These are phyloP conservation scores for Oreochromis niloticus DNA, from an alignment of 2,113 vertebrate species.

Conservation along the genomic window DNA sequence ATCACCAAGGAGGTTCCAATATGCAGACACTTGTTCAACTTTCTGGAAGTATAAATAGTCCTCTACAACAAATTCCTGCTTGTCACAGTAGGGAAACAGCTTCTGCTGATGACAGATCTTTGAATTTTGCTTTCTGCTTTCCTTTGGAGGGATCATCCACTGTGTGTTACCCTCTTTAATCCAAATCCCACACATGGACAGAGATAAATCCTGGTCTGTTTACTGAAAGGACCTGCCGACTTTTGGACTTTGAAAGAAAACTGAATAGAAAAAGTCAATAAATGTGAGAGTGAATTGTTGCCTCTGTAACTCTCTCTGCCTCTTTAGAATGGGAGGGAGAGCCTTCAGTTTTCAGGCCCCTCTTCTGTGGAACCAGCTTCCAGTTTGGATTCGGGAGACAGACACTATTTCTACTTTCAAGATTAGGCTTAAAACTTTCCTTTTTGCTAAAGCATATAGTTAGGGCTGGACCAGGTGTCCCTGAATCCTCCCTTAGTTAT, in stretches of 20 bases:
- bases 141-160: neutral
- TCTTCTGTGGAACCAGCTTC: too few species aligned
- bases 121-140: neutral
- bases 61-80: neutral
- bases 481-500: too few species aligned
- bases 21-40: neutral
- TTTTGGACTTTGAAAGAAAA: neutral
- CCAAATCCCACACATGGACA: neutral
- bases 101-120: neutral
- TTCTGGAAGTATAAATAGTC: neutral
- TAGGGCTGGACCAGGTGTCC: too few species aligned
- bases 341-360: too few species aligned
- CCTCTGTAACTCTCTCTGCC: neutral
- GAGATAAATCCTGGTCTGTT: neutral
- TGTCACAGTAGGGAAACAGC: neutral
- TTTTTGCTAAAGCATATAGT: too few species aligned
- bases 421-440: too few species aligned
- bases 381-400: too few species aligned
- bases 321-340: too few species aligned
- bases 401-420: too few species aligned
- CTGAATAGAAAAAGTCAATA: neutral
- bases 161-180: neutral
- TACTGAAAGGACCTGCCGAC: neutral
- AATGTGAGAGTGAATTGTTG: neutral
- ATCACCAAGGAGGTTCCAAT: neutral